Percentiles rank a stretch among this genome's conserved stretches.
phyloP scores from a whole-genome alignment of 1,140 invertebrate species.

The Atta colombica region DNA sequence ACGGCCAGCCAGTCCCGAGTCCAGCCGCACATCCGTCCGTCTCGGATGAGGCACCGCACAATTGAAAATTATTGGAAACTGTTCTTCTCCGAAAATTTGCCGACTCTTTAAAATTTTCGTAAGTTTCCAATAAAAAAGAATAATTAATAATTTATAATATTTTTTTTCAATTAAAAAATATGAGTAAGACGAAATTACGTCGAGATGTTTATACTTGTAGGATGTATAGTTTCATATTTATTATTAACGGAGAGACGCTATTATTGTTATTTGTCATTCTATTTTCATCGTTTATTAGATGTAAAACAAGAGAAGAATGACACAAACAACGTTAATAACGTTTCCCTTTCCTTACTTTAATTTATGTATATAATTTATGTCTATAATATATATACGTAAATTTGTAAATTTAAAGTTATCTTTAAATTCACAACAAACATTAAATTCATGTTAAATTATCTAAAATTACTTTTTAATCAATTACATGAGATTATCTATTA shows the following conservation, averaged over 20 bases:
- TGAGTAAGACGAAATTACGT: not conserved
- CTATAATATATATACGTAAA: not conserved
- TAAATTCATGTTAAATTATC: not conserved
- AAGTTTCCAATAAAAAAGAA: too few species aligned
- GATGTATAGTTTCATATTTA: not conserved
- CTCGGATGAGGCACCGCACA: not conserved
- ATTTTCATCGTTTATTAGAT: too few species aligned
- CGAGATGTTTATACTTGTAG: not conserved
- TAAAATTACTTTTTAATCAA: not conserved
- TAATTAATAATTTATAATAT: not conserved
- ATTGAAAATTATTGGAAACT: constrained; percentile 6
- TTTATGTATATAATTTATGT: not conserved
- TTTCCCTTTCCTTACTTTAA: too few species aligned
- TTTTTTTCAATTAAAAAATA: not conserved
- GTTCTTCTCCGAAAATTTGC: not conserved
- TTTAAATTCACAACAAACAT: not conserved
- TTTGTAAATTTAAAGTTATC: not conserved
- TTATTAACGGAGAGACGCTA: not conserved
- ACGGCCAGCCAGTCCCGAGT: constrained; percentile 31
- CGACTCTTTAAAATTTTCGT: not conserved
- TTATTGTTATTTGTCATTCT: too few species aligned
- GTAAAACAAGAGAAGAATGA: too few species aligned
- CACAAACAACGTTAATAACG: too few species aligned
- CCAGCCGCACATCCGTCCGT: constrained; percentile 6
- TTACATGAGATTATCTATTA: not conserved